phyloP scores from a whole-genome alignment of 2,888 invertebrate species.

The Atrina japonica region DNA sequence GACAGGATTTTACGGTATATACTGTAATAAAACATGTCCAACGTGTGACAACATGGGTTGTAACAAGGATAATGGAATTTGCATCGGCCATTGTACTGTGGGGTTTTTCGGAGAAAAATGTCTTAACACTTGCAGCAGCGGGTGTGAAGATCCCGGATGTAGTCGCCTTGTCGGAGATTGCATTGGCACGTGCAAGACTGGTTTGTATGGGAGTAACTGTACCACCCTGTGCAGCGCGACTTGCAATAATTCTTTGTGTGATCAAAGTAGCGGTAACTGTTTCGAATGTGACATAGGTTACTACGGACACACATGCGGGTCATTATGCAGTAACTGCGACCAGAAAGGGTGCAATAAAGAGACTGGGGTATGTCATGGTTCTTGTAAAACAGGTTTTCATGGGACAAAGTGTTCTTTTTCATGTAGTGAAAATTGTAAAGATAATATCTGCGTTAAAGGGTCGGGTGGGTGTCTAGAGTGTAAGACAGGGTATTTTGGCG shows the following conservation, averaged over 20 bases:
- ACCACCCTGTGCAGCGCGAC: conserved; percentile 9
- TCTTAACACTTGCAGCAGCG: background rate
- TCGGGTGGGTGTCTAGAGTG: conserved; percentile 18
- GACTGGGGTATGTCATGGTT: conserved; percentile 25
- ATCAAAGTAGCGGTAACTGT: conserved; percentile 19
- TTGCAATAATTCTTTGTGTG: conserved; percentile 12
- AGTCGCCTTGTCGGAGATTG: conserved; percentile 17
- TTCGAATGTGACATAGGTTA: background rate
- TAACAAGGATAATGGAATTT: conserved; percentile 13
- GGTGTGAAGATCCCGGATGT: conserved; percentile 13
- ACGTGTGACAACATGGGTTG: conserved; percentile 30
- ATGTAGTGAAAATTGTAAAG: conserved; percentile 18
- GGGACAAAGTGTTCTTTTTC: background rate
- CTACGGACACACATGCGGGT: conserved; percentile 28
- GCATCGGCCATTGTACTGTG: conserved; percentile 23
- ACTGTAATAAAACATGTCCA: conserved; percentile 26
- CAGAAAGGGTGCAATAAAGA: background rate
- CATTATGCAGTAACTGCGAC: conserved; percentile 15
- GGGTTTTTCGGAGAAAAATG: conserved; percentile 24
- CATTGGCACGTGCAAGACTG: conserved; percentile 10
- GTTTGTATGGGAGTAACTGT: conserved; percentile 23
- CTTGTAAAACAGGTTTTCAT: conserved; percentile 16
- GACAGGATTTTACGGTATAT: conserved; percentile 16
- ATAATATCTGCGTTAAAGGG: background rate
- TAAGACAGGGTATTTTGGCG: conserved; percentile 20